Evolutionary conservation across 2,797 vertebrate species (phyloP).

Genomic region (Sandelia bainsii): DNA sequence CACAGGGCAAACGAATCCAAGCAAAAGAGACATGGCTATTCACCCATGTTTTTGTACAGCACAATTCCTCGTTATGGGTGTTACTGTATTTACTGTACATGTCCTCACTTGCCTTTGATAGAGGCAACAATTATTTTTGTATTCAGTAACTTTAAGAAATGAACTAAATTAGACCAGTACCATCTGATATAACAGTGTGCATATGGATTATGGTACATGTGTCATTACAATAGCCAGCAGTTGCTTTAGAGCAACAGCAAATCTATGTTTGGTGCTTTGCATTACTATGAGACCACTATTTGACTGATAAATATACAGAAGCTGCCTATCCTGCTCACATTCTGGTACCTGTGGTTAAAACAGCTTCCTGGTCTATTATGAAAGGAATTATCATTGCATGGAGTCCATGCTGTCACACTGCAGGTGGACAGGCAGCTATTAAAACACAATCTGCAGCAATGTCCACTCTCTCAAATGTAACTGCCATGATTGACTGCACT

Average conservation of each 20-base stretch:
- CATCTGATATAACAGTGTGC: background rate
- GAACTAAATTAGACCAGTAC: constrained; percentile 2
- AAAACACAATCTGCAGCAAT: constrained; percentile 47
- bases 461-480: constrained; percentile 49
- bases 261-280: constrained; percentile 12
- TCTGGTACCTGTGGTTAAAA: constrained; percentile 6
- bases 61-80: background rate
- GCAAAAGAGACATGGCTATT: constrained; percentile 3
- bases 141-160: constrained; percentile 9
- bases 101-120: background rate
- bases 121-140: background rate
- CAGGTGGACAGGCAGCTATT: constrained; percentile 46
- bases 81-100: background rate
- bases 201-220: background rate
- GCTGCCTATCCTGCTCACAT: constrained; percentile 9
- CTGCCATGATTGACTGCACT: constrained; percentile 56
- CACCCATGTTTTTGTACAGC: background rate
- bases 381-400: constrained; percentile 1
- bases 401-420: constrained; percentile 37
- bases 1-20: background rate
- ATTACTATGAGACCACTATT: background rate
- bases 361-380: background rate
- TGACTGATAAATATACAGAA: constrained; percentile 31
- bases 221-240: constrained; percentile 7
- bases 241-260: background rate